Percentiles rank a stretch among this genome's conserved stretches.
These are phyloP conservation scores for Cataglyphis livida DNA, from an alignment of 2,888 invertebrate genomes.

Conservation along the genomic window DNA sequence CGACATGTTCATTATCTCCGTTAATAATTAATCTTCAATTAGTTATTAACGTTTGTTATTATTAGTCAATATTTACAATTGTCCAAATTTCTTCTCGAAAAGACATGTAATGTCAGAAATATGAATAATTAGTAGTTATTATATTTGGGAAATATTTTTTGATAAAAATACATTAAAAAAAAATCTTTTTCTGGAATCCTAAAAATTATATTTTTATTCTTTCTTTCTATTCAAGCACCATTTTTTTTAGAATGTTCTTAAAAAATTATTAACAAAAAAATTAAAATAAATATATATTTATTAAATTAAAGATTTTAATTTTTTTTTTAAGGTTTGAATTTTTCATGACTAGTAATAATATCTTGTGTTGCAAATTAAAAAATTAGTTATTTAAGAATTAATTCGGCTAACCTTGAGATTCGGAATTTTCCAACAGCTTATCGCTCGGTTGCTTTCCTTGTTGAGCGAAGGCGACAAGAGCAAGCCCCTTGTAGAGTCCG, in stretches of 20 bases:
- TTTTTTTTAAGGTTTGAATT: background rate
- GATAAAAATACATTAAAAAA: background rate
- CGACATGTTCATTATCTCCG: background rate
- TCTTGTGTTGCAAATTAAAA: background rate
- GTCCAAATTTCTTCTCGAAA: background rate
- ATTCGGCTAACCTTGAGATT: slow-evolving; percentile 81
- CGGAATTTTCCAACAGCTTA: slow-evolving; percentile 87
- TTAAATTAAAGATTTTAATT: background rate
- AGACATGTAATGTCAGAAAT: background rate
- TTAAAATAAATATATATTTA: background rate
- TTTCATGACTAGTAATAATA: background rate
- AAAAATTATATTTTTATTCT: background rate
- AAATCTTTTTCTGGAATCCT: background rate
- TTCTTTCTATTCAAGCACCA: background rate
- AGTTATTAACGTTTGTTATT: background rate
- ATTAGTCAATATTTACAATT: background rate
- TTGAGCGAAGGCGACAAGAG: slow-evolving; percentile 87
- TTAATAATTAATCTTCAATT: background rate
- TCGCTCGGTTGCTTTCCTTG: slow-evolving; percentile 87
- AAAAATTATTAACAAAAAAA: background rate
- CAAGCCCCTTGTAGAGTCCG: slow-evolving; percentile 87
- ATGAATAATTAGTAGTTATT: background rate
- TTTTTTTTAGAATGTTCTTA: background rate
- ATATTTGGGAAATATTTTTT: background rate
- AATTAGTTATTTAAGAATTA: background rate